Conservation (phyloP, 2,797 vertebrate species). For the Syngnathus rostellatus region DNA sequence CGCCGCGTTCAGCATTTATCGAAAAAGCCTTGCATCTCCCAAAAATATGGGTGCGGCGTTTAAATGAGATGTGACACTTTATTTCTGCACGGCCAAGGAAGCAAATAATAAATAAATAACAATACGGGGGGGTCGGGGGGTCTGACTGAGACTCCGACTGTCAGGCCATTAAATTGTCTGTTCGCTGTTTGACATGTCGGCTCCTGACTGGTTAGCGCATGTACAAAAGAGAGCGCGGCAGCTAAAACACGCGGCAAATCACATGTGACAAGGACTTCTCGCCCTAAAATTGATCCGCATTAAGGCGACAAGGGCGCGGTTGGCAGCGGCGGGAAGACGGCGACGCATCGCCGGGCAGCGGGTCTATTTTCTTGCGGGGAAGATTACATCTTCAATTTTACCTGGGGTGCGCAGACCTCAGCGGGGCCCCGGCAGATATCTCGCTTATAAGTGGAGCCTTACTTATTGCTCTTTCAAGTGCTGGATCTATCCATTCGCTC, state of each 20-base stretch:
- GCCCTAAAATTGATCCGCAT: conserved; percentile 92
- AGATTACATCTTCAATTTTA: conserved; percentile 76
- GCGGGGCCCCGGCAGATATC: conserved; percentile 63
- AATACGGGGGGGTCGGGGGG: conserved; percentile 70
- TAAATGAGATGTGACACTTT: conserved; percentile 81
- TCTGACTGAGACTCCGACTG: conserved; percentile 77
- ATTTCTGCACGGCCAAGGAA: conserved; percentile 67
- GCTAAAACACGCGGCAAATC: conserved; percentile 99
- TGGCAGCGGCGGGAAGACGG: conserved; percentile 48
- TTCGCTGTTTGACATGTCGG: conserved; percentile 79
- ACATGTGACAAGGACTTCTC: conserved; percentile 93
- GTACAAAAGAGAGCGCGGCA: conserved; percentile 87
- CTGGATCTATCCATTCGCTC: conserved; percentile 73
- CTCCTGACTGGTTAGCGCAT: conserved; percentile 97
- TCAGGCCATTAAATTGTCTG: conserved; percentile 89
- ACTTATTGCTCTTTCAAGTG: conserved; percentile 76
- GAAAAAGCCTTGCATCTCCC: conserved; percentile 67
- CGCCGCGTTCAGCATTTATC: conserved; percentile 67
- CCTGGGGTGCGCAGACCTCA: conserved; percentile 68
- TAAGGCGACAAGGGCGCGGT: conserved; percentile 65
- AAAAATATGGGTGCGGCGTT: conserved; percentile 61
- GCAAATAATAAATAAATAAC: conserved; percentile 97
- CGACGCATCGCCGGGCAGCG: conserved; percentile 55
- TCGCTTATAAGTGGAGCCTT: conserved; percentile 70
- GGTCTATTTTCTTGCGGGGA: conserved; percentile 63